Evolutionary conservation across 2,888 invertebrate species (phyloP), one percentile per base, ranked within the genome.

Genomic region (Drosophila ustulata): DNA sequence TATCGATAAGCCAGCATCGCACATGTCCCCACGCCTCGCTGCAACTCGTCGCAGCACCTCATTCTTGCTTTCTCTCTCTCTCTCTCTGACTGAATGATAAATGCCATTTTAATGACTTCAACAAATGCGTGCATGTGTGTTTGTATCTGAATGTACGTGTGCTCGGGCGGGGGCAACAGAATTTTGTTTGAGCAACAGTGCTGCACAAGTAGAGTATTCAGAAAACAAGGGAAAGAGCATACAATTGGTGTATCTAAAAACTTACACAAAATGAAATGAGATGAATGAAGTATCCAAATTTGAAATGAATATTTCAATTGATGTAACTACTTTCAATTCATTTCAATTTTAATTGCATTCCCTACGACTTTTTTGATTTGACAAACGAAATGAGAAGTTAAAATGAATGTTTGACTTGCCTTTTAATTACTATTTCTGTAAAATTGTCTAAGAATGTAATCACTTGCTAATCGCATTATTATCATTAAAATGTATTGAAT

Each of bases 71-170:
- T 26, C 11, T 39, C 37, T 46, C 30, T 55, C 9, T 26, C 11
- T 37, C 37, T 46, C 25, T 55, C 18, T 18, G 18, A 6, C 58
- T 66, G 68, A 74, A 83, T 85, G 83, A 83, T 83, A 88, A 88
- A 83, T 83, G 83, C 75, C 80, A 82, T 85, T 83, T 83, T 88
- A 83, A 83, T 83, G 88, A 85, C 88, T 72, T 88, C 78, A 85
- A 65, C 71, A 61, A 51, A 56, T 61, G 69, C 56, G 66, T 50
- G 39, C 52, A 49, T 43, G 47, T 43, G 47, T 50, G 18, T 32
- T 57, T 55, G 65, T 65, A 55, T 30, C 25, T 32, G 37, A 28
- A n/a, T 50, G 26, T 46, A 25, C 30, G 39, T 49, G 61, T 39
- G 13, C 46, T 51, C 52, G 18, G 51, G 50, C 49, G 11, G 7